These are phyloP conservation scores for Caenorhabditis plicata DNA, from an alignment of 2,888 invertebrate species.

Conservation along the genomic window DNA sequence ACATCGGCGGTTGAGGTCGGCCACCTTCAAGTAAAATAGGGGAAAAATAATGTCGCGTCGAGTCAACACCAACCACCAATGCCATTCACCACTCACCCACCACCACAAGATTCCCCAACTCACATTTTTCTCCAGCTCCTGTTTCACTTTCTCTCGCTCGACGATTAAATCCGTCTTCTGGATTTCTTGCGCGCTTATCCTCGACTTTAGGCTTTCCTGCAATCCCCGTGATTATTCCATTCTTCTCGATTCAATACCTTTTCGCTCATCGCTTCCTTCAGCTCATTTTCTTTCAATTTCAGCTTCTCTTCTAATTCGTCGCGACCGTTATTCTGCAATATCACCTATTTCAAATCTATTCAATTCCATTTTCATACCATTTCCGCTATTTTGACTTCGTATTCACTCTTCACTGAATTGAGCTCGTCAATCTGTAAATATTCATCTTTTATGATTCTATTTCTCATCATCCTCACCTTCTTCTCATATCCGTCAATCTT, in stretches of 20 bases:
- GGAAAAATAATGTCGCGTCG: neutral
- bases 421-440: neutral
- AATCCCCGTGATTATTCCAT: too few relatives aligned
- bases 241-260: too few relatives aligned
- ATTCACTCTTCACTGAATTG: neutral
- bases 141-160: neutral
- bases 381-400: neutral
- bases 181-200: neutral
- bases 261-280: neutral
- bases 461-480: neutral
- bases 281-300: neutral
- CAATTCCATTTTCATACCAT: neutral
- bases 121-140: neutral
- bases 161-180: neutral
- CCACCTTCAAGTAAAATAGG: constrained; percentile 2
- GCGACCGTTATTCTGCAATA: neutral
- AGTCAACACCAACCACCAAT: neutral
- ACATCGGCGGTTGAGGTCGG: neutral
- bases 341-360: neutral
- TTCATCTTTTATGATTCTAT: neutral
- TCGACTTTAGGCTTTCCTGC: neutral
- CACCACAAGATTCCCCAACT: neutral
- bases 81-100: neutral
- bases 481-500: neutral
- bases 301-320: neutral